A percentile compares a stretch with the other conserved stretches of the same genome.
Conservation (phyloP, 2,888 invertebrate species). For the Sphaerophoria rueppellii region DNA sequence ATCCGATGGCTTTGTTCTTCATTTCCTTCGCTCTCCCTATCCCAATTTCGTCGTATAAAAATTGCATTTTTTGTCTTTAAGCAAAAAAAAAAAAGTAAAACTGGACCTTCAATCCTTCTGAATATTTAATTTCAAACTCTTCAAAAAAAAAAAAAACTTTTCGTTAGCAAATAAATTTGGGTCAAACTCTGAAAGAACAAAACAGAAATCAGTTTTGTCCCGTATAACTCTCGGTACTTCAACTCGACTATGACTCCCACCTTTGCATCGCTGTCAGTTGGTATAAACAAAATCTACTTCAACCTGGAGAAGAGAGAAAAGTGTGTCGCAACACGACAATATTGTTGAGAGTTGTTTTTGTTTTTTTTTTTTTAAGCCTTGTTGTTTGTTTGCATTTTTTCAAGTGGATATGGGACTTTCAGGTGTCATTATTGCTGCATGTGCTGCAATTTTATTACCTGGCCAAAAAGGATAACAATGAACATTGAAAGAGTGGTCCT, state of each 20-base stretch:
- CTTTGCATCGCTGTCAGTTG: too few species aligned
- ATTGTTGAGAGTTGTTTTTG: conserved; percentile 37
- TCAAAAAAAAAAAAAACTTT: conserved; percentile 48
- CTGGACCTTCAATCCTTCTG: conserved; percentile 53
- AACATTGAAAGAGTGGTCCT: conserved; percentile 1
- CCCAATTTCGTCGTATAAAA: background rate
- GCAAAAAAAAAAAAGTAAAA: background rate
- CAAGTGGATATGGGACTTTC: conserved; percentile 46
- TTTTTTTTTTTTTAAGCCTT: conserved; percentile 1
- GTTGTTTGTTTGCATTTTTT: background rate
- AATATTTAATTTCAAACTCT: conserved; percentile 65
- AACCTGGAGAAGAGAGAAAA: conserved; percentile 3
- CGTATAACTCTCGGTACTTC: background rate
- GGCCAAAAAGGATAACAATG: conserved; percentile 13
- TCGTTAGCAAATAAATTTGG: conserved; percentile 61
- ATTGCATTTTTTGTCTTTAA: conserved; percentile 25
- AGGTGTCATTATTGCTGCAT: conserved; percentile 37
- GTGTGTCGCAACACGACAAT: conserved; percentile 51
- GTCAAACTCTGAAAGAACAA: conserved; percentile 47
- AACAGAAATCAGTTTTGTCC: conserved; percentile 32
- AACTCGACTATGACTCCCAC: too few species aligned
- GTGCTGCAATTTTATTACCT: conserved; percentile 40
- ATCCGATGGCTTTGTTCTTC: conserved; percentile 40
- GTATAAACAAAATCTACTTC: conserved; percentile 22
- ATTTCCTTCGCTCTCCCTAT: background rate